A percentile compares a stretch with the other conserved stretches of the same genome.
Conservation (phyloP, 2,113 vertebrate species). For the Lasiurus cinereus region DNA sequence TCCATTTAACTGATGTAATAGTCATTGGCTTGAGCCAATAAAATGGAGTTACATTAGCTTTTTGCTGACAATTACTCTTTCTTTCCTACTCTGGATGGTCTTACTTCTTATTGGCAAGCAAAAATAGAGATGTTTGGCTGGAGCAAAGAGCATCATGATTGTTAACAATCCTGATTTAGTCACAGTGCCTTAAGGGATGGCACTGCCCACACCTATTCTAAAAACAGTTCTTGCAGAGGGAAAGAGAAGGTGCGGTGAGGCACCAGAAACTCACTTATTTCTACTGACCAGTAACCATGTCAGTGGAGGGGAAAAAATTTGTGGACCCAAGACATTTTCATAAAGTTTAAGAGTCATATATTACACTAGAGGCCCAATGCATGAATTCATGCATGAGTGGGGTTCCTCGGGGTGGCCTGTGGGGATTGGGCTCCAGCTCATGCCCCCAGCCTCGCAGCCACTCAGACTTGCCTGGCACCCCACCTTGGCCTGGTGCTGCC, state of each 20-base stretch:
- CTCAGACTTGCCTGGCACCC: too few species aligned
- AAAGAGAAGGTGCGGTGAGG: not conserved
- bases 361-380: not conserved
- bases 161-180: not conserved
- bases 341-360: not conserved
- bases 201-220: not conserved
- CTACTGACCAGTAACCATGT: not conserved
- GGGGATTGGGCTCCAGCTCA: too few species aligned
- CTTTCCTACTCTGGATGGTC: constrained; percentile 8
- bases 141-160: not conserved
- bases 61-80: constrained; percentile 15
- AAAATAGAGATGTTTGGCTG: not conserved
- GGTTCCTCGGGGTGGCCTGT: too few species aligned
- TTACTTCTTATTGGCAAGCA: constrained; percentile 16
- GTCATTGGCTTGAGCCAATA: not conserved
- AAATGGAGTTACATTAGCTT: not conserved
- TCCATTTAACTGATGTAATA: not conserved
- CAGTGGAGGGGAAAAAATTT: not conserved
- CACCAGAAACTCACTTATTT: not conserved
- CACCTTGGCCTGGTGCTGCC: too few species aligned
- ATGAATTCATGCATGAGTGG: too few species aligned
- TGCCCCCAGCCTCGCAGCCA: too few species aligned
- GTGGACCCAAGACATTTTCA: not conserved
- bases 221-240: not conserved
- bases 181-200: too few species aligned